Percentiles rank a stretch among this genome's conserved stretches.
Conservation (phyloP, 2,797 vertebrate genomes). For the Thaleichthys pacificus region DNA sequence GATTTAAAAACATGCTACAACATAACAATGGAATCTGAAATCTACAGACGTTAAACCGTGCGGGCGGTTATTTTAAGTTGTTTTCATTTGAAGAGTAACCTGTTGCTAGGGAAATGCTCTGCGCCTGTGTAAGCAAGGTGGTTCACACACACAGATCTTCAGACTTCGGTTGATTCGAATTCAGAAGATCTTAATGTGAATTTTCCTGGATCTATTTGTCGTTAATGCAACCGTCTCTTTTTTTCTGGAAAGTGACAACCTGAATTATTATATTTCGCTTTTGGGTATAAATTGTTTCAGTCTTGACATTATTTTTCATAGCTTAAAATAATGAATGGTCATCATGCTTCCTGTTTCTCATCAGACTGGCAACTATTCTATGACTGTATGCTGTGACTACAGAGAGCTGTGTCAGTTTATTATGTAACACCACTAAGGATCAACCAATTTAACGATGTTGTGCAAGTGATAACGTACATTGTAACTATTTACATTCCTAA, state of each 20-base stretch:
- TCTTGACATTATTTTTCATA: conserved; percentile 45
- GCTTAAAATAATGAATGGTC: conserved; percentile 50
- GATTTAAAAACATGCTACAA: conserved; percentile 17
- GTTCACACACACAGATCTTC: conserved; percentile 23
- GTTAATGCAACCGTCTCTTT: conserved; percentile 40
- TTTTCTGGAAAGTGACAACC: conserved; percentile 28
- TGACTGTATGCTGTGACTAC: conserved; percentile 54
- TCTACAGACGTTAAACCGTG: conserved; percentile 32
- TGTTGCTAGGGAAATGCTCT: conserved; percentile 27
- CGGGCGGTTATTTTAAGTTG: conserved; percentile 22
- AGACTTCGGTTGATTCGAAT: too few species aligned
- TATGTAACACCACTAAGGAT: conserved; percentile 43
- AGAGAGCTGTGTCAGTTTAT: conserved; percentile 59
- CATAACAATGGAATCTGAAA: conserved; percentile 10
- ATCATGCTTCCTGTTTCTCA: conserved; percentile 49
- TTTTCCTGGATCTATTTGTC: conserved; percentile 43
- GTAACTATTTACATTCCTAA: conserved; percentile 49
- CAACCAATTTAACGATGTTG: conserved; percentile 47
- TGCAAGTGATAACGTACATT: conserved; percentile 55
- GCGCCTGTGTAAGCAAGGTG: background rate
- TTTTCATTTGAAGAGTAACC: conserved; percentile 17
- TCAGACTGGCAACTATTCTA: conserved; percentile 57
- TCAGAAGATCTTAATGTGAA: conserved; percentile 38
- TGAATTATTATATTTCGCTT: conserved; percentile 30
- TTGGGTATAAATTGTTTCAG: conserved; percentile 42